A percentile compares a stretch with the other conserved stretches of the same genome.
phyloP scores from a whole-genome alignment of 2,888 invertebrate species.

The Geotrupes spiniger region DNA sequence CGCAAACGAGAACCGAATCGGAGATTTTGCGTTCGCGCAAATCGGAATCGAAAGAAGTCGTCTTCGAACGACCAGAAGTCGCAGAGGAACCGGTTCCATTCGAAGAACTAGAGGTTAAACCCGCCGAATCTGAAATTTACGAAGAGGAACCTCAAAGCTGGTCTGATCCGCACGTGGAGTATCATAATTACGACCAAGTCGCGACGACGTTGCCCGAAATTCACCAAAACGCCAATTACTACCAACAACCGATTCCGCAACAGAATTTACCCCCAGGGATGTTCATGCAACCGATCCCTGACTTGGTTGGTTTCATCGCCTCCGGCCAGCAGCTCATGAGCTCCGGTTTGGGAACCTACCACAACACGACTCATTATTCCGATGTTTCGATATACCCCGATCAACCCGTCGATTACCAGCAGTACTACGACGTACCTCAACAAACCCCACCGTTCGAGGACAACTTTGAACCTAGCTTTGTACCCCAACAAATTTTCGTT shows the following conservation, averaged over 20 bases:
- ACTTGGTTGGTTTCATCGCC: constrained; percentile 53
- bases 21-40: constrained; percentile 12
- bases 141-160: constrained; percentile 7
- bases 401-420: constrained; percentile 15
- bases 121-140: background rate
- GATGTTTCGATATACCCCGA: constrained; percentile 26
- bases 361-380: constrained; percentile 30
- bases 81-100: constrained; percentile 3
- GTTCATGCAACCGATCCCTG: constrained; percentile 52
- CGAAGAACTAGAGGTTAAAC: background rate
- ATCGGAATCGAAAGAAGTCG: background rate
- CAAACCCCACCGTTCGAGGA: constrained; percentile 11
- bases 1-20: constrained; percentile 17
- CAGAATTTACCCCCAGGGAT: constrained; percentile 36
- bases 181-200: constrained; percentile 31
- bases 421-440: constrained; percentile 30
- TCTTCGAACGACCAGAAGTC: background rate
- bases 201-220: constrained; percentile 21
- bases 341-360: constrained; percentile 53
- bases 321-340: constrained; percentile 50
- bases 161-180: constrained; percentile 31
- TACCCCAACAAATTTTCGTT: background rate
- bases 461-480: background rate
- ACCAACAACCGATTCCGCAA: constrained; percentile 27
- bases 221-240: constrained; percentile 20